Evolutionary conservation across 1,140 invertebrate genomes (phyloP).

Genomic region (Steinernema khuongi): DNA sequence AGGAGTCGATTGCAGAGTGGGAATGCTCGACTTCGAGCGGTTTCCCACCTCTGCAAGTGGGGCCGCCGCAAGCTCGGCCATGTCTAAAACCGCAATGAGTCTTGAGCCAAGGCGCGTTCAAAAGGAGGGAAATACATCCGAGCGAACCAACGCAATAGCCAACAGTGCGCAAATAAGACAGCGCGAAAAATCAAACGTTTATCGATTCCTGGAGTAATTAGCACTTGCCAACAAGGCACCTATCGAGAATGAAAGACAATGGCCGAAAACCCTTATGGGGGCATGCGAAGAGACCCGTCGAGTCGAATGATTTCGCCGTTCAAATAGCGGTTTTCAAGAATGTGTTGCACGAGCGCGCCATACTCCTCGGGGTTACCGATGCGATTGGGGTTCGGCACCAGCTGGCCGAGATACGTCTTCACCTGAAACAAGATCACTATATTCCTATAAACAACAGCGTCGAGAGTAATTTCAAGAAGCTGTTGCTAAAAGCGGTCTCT

Average conservation of each 20-base stretch:
- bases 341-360: slow-evolving; percentile 76
- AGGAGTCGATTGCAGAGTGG: neutral
- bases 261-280: slow-evolving; percentile 27
- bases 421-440: slow-evolving; percentile 41
- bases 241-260: neutral
- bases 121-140: neutral
- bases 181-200: slow-evolving; percentile 3
- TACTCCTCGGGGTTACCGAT: slow-evolving; percentile 83
- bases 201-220: slow-evolving; percentile 17
- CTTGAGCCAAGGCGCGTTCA: neutral
- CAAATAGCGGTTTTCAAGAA: slow-evolving; percentile 82
- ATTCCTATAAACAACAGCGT: neutral
- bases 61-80: slow-evolving; percentile 7
- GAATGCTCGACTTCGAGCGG: slow-evolving; percentile 10
- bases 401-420: slow-evolving; percentile 37
- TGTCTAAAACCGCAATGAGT: neutral
- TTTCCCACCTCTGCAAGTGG: neutral
- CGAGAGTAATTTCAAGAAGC: slow-evolving; percentile 17
- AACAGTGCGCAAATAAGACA: neutral
- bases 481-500: neutral
- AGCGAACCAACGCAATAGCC: neutral
- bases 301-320: slow-evolving; percentile 89
- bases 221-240: slow-evolving; percentile 9
- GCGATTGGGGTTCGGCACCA: slow-evolving; percentile 42
- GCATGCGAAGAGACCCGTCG: slow-evolving; percentile 75